Evolutionary conservation across 2,888 invertebrate genomes (phyloP).

Genomic region (Papilio protenor): DNA sequence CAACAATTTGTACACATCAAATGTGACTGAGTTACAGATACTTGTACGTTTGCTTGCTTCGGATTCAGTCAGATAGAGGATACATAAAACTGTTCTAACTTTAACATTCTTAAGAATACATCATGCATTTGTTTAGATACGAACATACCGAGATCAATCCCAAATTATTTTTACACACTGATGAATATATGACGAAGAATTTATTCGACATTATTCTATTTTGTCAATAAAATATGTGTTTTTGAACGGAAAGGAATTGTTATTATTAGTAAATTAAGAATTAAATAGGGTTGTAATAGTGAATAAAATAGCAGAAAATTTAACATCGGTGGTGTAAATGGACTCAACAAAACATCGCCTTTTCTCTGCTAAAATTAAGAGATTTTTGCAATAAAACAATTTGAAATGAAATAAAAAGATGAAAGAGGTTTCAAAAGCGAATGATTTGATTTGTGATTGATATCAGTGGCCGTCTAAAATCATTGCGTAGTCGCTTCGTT

Average conservation of each 20-base stretch:
- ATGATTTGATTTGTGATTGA: conserved; percentile 19
- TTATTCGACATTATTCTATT: background rate
- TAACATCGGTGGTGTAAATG: background rate
- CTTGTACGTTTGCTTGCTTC: conserved; percentile 16
- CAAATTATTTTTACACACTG: conserved; percentile 17
- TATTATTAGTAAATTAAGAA: background rate
- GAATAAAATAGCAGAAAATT: background rate
- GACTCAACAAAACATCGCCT: background rate
- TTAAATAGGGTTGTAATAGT: background rate
- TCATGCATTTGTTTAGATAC: conserved; percentile 34
- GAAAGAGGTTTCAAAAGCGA: conserved; percentile 16
- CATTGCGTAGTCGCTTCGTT: conserved; percentile 14
- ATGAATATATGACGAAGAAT: conserved; percentile 7
- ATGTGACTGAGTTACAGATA: conserved; percentile 34
- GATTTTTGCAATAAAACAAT: background rate
- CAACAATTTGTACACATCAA: conserved; percentile 47
- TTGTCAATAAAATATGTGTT: background rate
- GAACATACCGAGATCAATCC: conserved; percentile 6
- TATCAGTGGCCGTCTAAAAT: conserved; percentile 19
- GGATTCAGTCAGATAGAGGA: conserved; percentile 3
- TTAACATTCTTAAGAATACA: conserved; percentile 36
- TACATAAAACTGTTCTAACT: conserved; percentile 34
- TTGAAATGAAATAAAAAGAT: conserved; percentile 21
- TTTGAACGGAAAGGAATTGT: background rate
- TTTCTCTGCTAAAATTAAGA: background rate